Evolutionary conservation across 1,140 invertebrate genomes (phyloP).

Genomic region (Contarinia nasturtii): DNA sequence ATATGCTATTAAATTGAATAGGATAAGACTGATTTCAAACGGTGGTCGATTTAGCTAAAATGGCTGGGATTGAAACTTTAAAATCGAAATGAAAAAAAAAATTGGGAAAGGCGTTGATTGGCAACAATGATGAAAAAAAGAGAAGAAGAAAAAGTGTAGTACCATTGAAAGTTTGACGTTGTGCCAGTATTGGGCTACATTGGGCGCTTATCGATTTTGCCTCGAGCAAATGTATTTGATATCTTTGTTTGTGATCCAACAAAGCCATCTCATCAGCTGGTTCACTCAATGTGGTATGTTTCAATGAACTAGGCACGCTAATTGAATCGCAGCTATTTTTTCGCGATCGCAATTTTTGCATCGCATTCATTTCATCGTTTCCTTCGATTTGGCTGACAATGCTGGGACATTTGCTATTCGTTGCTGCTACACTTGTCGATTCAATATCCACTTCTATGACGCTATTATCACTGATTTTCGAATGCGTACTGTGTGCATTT

Average conservation of each 20-base stretch:
- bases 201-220: conserved; percentile 22
- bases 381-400: neutral
- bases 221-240: conserved; percentile 17
- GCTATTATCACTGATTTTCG: neutral
- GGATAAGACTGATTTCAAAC: too few relatives aligned
- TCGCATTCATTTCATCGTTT: neutral
- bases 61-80: too few relatives aligned
- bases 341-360: neutral
- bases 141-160: too few relatives aligned
- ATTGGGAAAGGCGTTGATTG: too few relatives aligned
- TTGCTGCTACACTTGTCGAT: too few relatives aligned
- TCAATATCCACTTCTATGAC: neutral
- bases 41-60: too few relatives aligned
- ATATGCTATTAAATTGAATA: too few relatives aligned
- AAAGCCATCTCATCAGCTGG: neutral
- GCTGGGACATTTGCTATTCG: neutral
- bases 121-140: too few relatives aligned
- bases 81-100: too few relatives aligned
- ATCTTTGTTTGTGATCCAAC: conserved; percentile 9
- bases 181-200: conserved; percentile 19
- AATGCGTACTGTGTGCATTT: neutral
- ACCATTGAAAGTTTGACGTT: conserved; percentile 6
- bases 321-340: neutral
- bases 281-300: neutral
- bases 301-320: neutral